A percentile compares a stretch with the other conserved stretches of the same genome.
phyloP scores from a whole-genome alignment of 2,797 vertebrate species.

The Dromococcyx pavoninus region DNA sequence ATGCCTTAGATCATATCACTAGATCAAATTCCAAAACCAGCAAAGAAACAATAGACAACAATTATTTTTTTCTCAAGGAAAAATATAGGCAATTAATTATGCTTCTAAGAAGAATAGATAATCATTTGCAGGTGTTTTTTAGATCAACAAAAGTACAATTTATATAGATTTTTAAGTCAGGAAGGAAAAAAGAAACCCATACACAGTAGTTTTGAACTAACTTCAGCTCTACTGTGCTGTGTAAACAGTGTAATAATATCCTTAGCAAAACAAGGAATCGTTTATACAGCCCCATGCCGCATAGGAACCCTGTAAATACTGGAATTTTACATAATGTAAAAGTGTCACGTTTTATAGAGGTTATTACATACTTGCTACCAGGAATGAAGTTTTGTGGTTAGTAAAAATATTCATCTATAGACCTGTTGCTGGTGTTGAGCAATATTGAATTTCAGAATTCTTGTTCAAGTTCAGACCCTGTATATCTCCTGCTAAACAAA shows the following conservation, averaged over 20 bases:
- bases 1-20: conserved; percentile 26
- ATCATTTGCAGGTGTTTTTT: neutral
- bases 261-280: conserved; percentile 33
- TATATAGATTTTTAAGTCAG: neutral
- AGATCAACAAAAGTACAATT: neutral
- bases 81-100: neutral
- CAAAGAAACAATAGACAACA: conserved; percentile 38
- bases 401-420: neutral
- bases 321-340: conserved; percentile 19
- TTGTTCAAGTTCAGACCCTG: neutral
- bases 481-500: neutral
- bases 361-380: neutral
- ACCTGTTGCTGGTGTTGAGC: neutral
- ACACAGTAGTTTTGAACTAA: conserved; percentile 25
- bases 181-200: neutral
- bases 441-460: neutral
- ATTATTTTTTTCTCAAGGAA: neutral
- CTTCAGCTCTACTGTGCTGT: conserved; percentile 4
- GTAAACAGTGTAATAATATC: conserved; percentile 33
- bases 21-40: conserved; percentile 53
- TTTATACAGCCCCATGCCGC: conserved; percentile 38
- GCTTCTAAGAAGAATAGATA: neutral
- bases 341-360: neutral
- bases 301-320: conserved; percentile 34
- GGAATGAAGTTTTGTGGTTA: conserved; percentile 20